Evolutionary conservation across 64 coral and sea anemone genomes (phyloP).

Genomic region (Orbicella faveolata): DNA sequence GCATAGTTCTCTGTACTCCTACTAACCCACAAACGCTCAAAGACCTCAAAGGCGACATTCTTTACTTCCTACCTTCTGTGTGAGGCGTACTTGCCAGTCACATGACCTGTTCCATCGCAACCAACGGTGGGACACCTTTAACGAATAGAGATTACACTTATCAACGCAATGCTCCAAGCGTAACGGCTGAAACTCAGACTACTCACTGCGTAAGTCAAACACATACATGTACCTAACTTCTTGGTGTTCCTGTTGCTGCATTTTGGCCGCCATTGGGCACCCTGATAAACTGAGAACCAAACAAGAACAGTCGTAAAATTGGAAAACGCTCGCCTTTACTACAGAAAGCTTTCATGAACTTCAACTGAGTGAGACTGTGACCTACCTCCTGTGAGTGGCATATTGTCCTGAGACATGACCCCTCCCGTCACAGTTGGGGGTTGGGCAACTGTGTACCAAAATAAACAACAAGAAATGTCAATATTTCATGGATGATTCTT

Average conservation of each 20-base stretch:
- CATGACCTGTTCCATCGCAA: constrained; percentile 89
- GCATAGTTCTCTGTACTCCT: too few species aligned
- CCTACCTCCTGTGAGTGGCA: constrained; percentile 87
- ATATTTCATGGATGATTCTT: not conserved
- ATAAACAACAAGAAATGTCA: constrained; percentile 10
- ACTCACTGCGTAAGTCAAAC: constrained; percentile 29
- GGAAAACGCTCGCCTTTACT: too few species aligned
- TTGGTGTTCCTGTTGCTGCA: constrained; percentile 81
- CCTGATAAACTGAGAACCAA: constrained; percentile 74
- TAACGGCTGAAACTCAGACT: not conserved
- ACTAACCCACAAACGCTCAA: too few species aligned
- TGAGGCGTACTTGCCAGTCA: constrained; percentile 91
- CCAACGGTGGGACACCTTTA: constrained; percentile 76
- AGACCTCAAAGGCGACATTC: not conserved
- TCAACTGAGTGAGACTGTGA: not conserved
- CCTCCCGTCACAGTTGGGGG: constrained; percentile 87
- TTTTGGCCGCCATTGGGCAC: constrained; percentile 83
- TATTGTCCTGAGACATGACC: constrained; percentile 88
- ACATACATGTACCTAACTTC: constrained; percentile 85
- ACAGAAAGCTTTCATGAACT: not conserved
- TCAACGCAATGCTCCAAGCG: not conserved
- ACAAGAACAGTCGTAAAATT: not conserved
- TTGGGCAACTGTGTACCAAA: constrained; percentile 68
- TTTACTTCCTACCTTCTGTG: constrained; percentile 68
- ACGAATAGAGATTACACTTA: not conserved